Evolutionary conservation across 2,113 vertebrate species (phyloP).

Genomic region (Leiothrix lutea): DNA sequence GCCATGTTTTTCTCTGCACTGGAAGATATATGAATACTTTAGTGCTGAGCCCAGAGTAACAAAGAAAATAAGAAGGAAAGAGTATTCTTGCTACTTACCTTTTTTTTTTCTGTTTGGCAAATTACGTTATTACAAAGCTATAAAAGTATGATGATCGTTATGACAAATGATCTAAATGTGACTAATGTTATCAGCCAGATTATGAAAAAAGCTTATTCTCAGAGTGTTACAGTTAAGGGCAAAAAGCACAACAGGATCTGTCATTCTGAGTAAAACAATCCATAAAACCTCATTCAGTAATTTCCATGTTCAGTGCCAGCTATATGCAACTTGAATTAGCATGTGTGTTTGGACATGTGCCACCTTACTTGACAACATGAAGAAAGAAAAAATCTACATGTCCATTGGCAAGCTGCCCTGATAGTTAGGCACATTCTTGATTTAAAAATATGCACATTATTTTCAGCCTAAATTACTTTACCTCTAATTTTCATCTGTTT

Average conservation of each 20-base stretch:
- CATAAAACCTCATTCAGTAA: conserved; percentile 9
- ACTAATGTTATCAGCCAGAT: neutral
- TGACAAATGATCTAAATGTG: conserved; percentile 7
- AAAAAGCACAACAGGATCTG: conserved; percentile 38
- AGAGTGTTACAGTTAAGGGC: neutral
- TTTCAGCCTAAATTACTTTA: neutral
- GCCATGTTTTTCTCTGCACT: neutral
- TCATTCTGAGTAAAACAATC: neutral
- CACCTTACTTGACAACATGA: conserved; percentile 22
- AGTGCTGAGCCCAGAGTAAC: neutral
- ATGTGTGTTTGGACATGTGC: neutral
- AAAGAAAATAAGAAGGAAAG: neutral
- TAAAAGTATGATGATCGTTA: neutral
- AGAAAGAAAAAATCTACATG: conserved; percentile 13
- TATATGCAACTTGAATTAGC: conserved; percentile 22
- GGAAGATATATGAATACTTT: neutral
- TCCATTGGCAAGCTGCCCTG: conserved; percentile 3
- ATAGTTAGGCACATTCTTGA: conserved; percentile 21
- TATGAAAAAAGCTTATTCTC: neutral
- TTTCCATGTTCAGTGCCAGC: conserved; percentile 12
- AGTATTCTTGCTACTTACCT: neutral
- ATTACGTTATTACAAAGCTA: neutral
- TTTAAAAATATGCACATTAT: conserved; percentile 21
- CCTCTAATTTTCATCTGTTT: neutral
- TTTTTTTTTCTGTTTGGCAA: neutral